Evolutionary conservation across 2,888 invertebrate species (phyloP), one percentile per base, ranked within the genome.

Genomic region (Drosophila acutilabella): DNA sequence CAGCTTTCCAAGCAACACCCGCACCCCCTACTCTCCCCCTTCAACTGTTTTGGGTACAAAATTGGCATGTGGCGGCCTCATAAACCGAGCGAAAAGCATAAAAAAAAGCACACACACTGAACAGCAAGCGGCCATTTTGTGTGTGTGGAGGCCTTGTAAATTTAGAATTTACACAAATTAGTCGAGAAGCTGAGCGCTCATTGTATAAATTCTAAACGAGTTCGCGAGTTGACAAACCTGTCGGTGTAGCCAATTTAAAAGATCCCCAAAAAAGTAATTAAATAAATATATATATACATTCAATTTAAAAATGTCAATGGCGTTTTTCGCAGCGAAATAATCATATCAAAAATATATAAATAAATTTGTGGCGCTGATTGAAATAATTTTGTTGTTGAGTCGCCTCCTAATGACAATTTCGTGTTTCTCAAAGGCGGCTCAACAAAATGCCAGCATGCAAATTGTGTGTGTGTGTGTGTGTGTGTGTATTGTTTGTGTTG

Each of bases 371-470:
- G 33, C 33, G 50, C 58, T 33, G 44, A 52, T 52, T 52, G 44
- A 52, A 60, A 60, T 58, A 50, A 48, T 48, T 58, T 58, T 59
- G 20, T 26, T 11, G 58, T 56, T 48, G 68, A 67, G 68, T 62
- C 69, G 64, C 71, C 87, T 81, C 71, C 87, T 81, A 84, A 85
- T 84, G 83, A 84, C 69, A 84, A 81, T 74, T 80, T 87, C 84
- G 78, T 84, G 81, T 84, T 81, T 65, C 67, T 70, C 38, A 44
- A 23, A 64, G 41, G 33, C 72, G 74, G 76, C 80, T 80, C 80
- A 81, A 81, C 77, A 72, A 80, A 84, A 73, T 74, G 75, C 70
- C 65, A 70, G 71, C 81, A 84, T 76, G 84, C 81, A 86, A 87
- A 87, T 80, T 78, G 67, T 80, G 64, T 65, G 30, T 30, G 30